A percentile compares a stretch with the other conserved stretches of the same genome.
Evolutionary conservation across 2,113 vertebrate genomes (phyloP).

Genomic region (Erinaceus europaeus): DNA sequence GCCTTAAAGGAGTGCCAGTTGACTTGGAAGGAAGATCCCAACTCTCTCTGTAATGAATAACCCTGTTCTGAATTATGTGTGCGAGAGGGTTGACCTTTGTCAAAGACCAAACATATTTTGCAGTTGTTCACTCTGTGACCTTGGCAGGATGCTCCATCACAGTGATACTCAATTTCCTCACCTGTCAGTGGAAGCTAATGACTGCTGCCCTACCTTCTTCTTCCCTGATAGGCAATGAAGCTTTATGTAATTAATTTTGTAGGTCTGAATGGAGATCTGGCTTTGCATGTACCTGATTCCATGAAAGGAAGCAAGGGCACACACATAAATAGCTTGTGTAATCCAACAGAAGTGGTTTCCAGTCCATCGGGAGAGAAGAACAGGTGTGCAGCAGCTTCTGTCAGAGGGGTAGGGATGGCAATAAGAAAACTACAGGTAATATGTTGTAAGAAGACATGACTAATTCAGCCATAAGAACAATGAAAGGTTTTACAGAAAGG

Average conservation of each 20-base stretch:
- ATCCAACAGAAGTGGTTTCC: background rate
- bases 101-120: background rate
- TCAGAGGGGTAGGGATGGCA: background rate
- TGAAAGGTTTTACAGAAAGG: background rate
- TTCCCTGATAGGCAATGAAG: background rate
- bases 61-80: background rate
- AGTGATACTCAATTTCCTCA: background rate
- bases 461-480: background rate
- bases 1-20: background rate
- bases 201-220: background rate
- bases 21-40: background rate
- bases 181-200: conserved; percentile 48
- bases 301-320: background rate
- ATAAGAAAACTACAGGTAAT: background rate
- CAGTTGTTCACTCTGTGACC: background rate
- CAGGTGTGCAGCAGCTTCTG: background rate
- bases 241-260: conserved; percentile 29
- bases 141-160: background rate
- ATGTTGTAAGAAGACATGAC: background rate
- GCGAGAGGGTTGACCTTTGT: background rate
- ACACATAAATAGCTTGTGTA: conserved; percentile 49
- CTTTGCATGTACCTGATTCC: background rate
- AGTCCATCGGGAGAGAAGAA: background rate
- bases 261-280: background rate
- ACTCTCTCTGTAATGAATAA: background rate